These are phyloP conservation scores for Nephila pilipes DNA, from an alignment of 1,140 invertebrate genomes.

Conservation along the genomic window DNA sequence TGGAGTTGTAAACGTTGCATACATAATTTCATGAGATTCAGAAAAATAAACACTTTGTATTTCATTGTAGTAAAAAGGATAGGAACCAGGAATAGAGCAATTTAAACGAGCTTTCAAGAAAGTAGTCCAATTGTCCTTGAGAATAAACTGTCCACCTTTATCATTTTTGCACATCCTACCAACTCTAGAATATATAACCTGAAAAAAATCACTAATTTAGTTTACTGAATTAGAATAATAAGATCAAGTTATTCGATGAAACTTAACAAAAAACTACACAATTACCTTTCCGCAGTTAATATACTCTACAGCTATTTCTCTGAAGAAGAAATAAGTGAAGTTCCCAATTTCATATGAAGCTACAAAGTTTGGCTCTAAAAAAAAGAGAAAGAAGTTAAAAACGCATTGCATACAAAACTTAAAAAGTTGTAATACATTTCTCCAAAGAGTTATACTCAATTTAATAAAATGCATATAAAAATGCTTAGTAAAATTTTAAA, in stretches of 20 bases:
- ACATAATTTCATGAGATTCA: constrained; percentile 90
- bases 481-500: too few relatives aligned
- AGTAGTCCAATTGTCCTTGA: constrained; percentile 94
- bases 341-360: constrained; percentile 93
- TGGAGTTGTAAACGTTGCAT: constrained; percentile 95
- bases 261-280: background rate
- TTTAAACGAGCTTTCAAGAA: constrained; percentile 94
- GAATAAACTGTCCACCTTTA: constrained; percentile 86
- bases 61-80: constrained; percentile 97
- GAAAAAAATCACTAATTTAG: background rate
- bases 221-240: background rate
- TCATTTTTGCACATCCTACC: constrained; percentile 96
- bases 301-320: constrained; percentile 94
- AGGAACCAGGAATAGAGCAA: constrained; percentile 94
- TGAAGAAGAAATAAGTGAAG: constrained; percentile 94
- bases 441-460: too few relatives aligned
- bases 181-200: constrained; percentile 92
- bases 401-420: too few relatives aligned
- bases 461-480: too few relatives aligned
- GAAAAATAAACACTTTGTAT: constrained; percentile 90
- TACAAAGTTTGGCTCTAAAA: constrained; percentile 92
- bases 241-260: background rate
- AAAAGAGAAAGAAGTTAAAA: background rate
- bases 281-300: constrained; percentile 94
- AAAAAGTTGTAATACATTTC: too few relatives aligned